Percentiles rank a stretch among this genome's conserved stretches.
phyloP scores from a whole-genome alignment of 2,888 invertebrate genomes.

The Spodoptera exigua region DNA sequence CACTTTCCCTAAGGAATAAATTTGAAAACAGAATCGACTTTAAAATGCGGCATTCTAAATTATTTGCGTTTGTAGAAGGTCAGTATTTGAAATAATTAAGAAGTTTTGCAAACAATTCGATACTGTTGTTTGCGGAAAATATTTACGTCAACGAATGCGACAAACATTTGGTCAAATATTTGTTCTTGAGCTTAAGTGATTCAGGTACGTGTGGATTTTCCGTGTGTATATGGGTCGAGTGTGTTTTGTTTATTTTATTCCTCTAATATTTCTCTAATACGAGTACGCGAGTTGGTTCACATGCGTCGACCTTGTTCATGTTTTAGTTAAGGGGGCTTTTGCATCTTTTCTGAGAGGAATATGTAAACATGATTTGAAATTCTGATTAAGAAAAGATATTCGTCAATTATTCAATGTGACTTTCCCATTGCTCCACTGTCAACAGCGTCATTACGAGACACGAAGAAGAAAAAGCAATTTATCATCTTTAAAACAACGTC shows the following conservation, averaged over 20 bases:
- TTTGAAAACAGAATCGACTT: slow-evolving; percentile 74
- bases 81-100: slow-evolving; percentile 65
- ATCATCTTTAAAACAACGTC: slow-evolving; percentile 3
- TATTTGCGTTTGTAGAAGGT: slow-evolving; percentile 69
- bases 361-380: too few relatives aligned
- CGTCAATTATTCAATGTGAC: too few relatives aligned
- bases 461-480: neutral
- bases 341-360: too few relatives aligned
- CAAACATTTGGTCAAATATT: slow-evolving; percentile 20
- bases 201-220: slow-evolving; percentile 6
- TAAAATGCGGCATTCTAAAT: slow-evolving; percentile 72
- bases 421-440: too few relatives aligned
- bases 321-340: too few relatives aligned
- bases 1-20: slow-evolving; percentile 72
- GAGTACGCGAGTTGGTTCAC: too few relatives aligned
- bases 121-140: slow-evolving; percentile 27
- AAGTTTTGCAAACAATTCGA: slow-evolving; percentile 49
- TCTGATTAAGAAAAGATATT: too few relatives aligned
- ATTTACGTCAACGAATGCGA: slow-evolving; percentile 8
- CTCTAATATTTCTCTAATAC: too few relatives aligned
- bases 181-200: slow-evolving; percentile 19
- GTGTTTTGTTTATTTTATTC: too few relatives aligned
- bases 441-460: neutral
- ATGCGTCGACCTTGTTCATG: too few relatives aligned
- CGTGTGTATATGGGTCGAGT: neutral